Percentiles rank a stretch among this genome's conserved stretches.
Evolutionary conservation across 2,113 vertebrate genomes (phyloP).

Genomic region (Calyptommatus sinebrachiatus): DNA sequence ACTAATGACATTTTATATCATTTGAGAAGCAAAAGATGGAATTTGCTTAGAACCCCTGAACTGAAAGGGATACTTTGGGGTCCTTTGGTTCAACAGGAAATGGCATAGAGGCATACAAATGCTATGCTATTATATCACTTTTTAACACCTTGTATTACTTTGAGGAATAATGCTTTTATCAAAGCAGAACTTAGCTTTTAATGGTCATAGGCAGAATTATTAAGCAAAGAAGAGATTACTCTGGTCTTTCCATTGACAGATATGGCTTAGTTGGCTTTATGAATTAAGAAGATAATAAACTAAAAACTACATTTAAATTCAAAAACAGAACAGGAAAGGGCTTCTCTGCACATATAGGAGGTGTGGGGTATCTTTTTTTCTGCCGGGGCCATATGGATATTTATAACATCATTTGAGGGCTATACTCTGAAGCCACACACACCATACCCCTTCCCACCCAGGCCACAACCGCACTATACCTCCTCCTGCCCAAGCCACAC

Average conservation of each 20-base stretch:
- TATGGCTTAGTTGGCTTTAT: constrained; percentile 27
- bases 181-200: not conserved
- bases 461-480: no score
- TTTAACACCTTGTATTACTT: fast-evolving
- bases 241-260: constrained; percentile 53
- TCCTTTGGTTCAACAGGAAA: not conserved
- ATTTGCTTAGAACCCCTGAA: not conserved
- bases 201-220: not conserved
- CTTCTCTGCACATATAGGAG: no score
- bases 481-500: no score
- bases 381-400: no score
- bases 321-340: not conserved
- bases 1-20: constrained; percentile 17
- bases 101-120: not conserved
- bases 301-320: not conserved
- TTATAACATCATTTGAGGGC: no score
- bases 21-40: not conserved
- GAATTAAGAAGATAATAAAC: constrained; percentile 12
- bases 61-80: not conserved
- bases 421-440: no score
- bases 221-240: constrained; percentile 35
- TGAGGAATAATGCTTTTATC: not conserved
- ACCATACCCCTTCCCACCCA: no score
- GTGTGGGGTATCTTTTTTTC: no score
- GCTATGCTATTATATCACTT: not conserved